Evolutionary conservation across 2,797 vertebrate species (phyloP), one percentile per base, ranked within the genome.

Genomic region (Darevskia mixta): DNA sequence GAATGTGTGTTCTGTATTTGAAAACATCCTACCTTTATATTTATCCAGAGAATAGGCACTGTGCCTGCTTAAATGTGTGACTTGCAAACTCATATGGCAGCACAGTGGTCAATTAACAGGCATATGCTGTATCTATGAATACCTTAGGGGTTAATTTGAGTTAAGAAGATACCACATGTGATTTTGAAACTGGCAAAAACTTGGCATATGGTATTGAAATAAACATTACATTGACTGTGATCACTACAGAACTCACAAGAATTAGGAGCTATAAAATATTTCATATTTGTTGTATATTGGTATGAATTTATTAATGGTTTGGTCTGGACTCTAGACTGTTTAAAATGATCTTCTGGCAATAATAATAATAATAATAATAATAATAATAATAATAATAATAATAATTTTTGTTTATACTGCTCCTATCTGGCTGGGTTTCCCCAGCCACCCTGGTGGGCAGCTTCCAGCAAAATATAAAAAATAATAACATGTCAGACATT

Each of bases 141-240:
- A 29, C 58, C 61, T 72, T 76, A 27, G 86, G 29, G 86, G 58
- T 82, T 77, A 82, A 55, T 82, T 77, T 77, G 79, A 82, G 55
- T 75, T 75, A 82, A 87, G 67, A 5, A 72, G 49, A 45, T 64
- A 11, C 29, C 20, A 23, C 41, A 7, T 66, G 38, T 8, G 35
- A 76, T 61, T 82, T 87, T 82, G 41, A n/a, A 38, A 45, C 82
- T 82, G 64, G 25, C 73, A 82, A 49, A 86, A 82, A 35, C 15
- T 38, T 77, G 72, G 49, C 80, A 87, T 82, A 77, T 38, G 41
- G 79, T 82, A 82, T 77, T 87, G 58, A 82, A 87, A 82, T 76
- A 76, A 87, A 87, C 77, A n/a, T n/a, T 61, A 64, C 18, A 11
- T 29, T 49, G 58, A 38, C 20, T 76, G 35, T 23, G 64, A 67